phyloP scores from a whole-genome alignment of 2,888 invertebrate genomes.

The Brachylomia viminalis region DNA sequence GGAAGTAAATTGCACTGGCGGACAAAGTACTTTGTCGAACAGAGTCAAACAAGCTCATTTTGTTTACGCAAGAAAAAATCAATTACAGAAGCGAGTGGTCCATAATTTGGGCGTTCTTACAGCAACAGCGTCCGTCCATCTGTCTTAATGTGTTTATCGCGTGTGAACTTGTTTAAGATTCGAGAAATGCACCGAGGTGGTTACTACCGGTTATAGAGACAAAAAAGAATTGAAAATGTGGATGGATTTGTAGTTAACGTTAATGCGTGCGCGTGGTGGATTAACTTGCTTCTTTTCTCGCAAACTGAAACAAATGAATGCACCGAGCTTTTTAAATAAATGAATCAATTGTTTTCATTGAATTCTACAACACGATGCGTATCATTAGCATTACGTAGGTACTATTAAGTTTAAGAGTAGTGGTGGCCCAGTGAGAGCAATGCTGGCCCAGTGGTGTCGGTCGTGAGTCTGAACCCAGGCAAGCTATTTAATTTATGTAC shows the following conservation, averaged over 20 bases:
- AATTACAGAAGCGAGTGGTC: constrained; percentile 71
- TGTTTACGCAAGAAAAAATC: constrained; percentile 72
- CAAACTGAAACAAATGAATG: background rate
- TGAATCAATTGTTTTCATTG: background rate
- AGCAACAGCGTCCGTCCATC: constrained; percentile 68
- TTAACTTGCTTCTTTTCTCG: constrained; percentile 14
- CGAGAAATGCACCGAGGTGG: constrained; percentile 54
- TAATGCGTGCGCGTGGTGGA: background rate
- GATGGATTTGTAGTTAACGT: constrained; percentile 32
- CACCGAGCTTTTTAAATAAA: too few relatives aligned
- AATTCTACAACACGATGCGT: background rate
- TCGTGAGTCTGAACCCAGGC: too few relatives aligned
- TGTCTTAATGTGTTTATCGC: constrained; percentile 79
- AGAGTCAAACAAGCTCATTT: constrained; percentile 43
- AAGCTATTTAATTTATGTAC: too few relatives aligned
- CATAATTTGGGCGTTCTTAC: constrained; percentile 74
- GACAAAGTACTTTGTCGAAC: constrained; percentile 23
- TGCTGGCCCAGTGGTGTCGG: too few relatives aligned
- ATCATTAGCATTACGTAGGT: too few relatives aligned
- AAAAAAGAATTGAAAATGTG: constrained; percentile 37
- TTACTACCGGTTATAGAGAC: constrained; percentile 49
- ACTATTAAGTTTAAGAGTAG: too few relatives aligned
- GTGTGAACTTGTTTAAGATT: constrained; percentile 70
- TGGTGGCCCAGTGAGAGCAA: too few relatives aligned
- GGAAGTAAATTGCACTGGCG: constrained; percentile 25